These are phyloP conservation scores for Alosa sapidissima DNA, from an alignment of 2,797 vertebrate species.

Conservation along the genomic window DNA sequence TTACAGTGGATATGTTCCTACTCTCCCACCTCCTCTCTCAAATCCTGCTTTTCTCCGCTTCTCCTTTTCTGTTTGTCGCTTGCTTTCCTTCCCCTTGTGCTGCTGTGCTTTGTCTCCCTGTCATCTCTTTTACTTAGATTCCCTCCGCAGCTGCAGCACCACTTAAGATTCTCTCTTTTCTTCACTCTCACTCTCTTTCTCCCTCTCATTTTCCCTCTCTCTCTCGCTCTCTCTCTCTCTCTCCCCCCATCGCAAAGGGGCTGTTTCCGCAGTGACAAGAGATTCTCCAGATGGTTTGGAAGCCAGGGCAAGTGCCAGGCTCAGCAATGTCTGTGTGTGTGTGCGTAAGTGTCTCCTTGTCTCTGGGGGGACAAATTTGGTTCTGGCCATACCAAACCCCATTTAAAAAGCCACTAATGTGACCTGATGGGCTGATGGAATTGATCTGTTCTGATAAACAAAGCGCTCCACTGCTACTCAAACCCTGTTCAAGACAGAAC, in stretches of 20 bases:
- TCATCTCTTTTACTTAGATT: no score
- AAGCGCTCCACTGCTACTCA: no score
- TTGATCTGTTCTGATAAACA: no score
- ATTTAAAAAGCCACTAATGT: no score
- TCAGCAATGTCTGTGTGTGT: slow-evolving; percentile 8
- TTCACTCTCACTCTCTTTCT: no score
- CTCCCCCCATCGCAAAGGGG: background rate
- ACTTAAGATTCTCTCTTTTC: no score
- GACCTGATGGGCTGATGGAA: no score
- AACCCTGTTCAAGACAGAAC: no score
- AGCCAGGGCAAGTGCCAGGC: slow-evolving; percentile 39
- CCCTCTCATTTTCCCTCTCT: no score
- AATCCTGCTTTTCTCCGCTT: background rate
- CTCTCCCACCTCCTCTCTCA: background rate
- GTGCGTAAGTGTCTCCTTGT: background rate
- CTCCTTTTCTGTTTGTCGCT: background rate
- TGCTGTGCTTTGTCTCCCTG: background rate
- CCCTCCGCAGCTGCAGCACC: no score
- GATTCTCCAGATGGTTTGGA: slow-evolving; percentile 51
- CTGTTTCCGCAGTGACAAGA: slow-evolving; percentile 36
- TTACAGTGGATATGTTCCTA: background rate
- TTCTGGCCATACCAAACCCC: no score
- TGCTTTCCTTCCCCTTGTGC: background rate
- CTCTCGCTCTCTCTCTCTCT: background rate
- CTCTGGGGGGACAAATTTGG: no score